phyloP scores from a whole-genome alignment of 2,797 vertebrate species.

The Tragopan temminckii region DNA sequence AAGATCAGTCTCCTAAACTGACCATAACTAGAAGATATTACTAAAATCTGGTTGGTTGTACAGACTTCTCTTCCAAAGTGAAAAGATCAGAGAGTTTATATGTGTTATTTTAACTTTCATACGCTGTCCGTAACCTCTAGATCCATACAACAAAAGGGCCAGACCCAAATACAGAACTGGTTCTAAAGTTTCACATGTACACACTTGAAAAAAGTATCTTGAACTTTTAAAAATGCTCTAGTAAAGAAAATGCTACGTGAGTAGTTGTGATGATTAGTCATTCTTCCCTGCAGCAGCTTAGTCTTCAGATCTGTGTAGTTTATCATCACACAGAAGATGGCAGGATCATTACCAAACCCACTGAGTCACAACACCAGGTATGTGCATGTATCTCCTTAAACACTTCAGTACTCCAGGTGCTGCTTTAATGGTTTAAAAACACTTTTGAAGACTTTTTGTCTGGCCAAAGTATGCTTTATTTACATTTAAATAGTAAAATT shows the following conservation, averaged over 20 bases:
- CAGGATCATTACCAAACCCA: neutral
- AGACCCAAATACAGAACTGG: neutral
- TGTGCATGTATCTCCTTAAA: neutral
- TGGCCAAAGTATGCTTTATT: neutral
- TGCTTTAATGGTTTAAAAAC: neutral
- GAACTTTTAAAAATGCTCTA: neutral
- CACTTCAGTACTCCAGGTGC: neutral
- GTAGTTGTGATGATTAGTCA: neutral
- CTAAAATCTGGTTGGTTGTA: neutral
- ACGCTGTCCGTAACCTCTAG: neutral
- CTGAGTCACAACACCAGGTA: neutral
- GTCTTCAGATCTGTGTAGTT: neutral
- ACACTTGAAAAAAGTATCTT: neutral
- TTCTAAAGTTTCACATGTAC: neutral
- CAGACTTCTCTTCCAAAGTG: neutral
- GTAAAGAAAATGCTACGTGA: neutral
- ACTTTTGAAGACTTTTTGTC: neutral
- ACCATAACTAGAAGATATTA: neutral
- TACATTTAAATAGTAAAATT: neutral
- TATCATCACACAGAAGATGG: neutral
- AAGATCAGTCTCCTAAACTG: neutral
- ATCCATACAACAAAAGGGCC: neutral
- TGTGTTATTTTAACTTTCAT: neutral
- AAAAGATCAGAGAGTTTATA: neutral
- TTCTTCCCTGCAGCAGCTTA: neutral